Evolutionary conservation across 2,888 invertebrate species (phyloP).

Genomic region (Polydesmus complanatus): DNA sequence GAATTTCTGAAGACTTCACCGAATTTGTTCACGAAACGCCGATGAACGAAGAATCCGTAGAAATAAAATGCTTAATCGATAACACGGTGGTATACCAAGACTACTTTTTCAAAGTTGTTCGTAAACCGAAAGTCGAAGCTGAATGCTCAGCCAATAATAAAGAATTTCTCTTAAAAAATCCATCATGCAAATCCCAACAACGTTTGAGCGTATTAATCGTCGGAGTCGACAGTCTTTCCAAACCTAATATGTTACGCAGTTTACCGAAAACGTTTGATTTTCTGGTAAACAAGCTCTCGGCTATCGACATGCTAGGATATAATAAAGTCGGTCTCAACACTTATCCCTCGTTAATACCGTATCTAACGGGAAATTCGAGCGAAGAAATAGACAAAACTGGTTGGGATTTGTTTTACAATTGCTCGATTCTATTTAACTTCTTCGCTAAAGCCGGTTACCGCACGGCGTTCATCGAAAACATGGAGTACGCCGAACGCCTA

Average conservation of each 20-base stretch:
- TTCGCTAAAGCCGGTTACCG: conserved; percentile 55
- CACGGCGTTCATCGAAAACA: conserved; percentile 72
- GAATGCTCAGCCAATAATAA: not conserved
- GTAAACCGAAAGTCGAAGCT: conserved; percentile 3
- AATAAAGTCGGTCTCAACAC: conserved; percentile 92
- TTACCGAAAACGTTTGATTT: conserved; percentile 7
- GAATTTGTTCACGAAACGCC: not conserved
- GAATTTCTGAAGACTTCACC: not conserved
- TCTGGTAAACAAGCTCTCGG: conserved; percentile 24
- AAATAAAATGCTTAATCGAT: not conserved
- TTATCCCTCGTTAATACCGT: conserved; percentile 73
- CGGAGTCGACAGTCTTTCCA: conserved; percentile 9
- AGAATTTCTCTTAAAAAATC: not conserved
- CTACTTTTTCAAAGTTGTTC: conserved; percentile 2
- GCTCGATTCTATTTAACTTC: conserved; percentile 71
- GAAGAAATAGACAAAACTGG: conserved; percentile 36
- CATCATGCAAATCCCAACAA: not conserved
- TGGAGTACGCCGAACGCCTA: conserved; percentile 61
- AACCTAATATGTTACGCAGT: conserved; percentile 1
- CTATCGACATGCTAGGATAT: conserved; percentile 7
- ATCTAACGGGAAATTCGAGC: conserved; percentile 54
- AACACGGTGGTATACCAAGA: not conserved
- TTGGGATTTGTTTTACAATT: conserved; percentile 52
- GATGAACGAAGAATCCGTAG: conserved; percentile 1
- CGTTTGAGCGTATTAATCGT: conserved; percentile 10